These are phyloP conservation scores for Parasteatoda tepidariorum DNA, from an alignment of 1,140 invertebrate species.

Conservation along the genomic window DNA sequence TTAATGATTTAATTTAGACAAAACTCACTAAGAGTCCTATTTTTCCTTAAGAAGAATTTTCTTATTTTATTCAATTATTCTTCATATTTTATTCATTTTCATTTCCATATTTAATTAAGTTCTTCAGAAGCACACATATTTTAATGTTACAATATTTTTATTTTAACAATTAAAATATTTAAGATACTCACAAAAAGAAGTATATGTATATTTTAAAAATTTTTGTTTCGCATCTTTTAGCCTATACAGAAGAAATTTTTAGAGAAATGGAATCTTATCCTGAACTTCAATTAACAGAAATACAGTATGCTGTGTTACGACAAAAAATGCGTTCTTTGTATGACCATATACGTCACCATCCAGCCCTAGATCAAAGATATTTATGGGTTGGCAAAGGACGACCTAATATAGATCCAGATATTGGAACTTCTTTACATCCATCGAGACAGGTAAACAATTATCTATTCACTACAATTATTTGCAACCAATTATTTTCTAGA, in stretches of 20 bases:
- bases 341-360: slow-evolving; percentile 62
- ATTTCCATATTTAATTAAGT: too few species aligned
- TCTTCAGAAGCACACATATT: too few species aligned
- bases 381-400: slow-evolving; percentile 62
- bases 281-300: slow-evolving; percentile 10
- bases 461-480: background rate
- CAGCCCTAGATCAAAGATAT: slow-evolving; percentile 62
- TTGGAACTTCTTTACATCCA: background rate
- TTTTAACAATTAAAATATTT: too few species aligned
- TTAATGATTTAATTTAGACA: too few species aligned
- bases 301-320: slow-evolving; percentile 19
- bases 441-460: background rate
- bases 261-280: slow-evolving; percentile 30
- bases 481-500: background rate
- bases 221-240: background rate
- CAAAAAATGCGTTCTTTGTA: slow-evolving; percentile 42
- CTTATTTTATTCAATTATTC: too few species aligned
- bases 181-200: too few species aligned
- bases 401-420: slow-evolving; percentile 61
- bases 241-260: slow-evolving; percentile 51
- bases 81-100: too few species aligned
- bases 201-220: too few species aligned
- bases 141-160: too few species aligned
- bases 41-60: too few species aligned
- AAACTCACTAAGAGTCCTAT: too few species aligned